Evolutionary conservation across 2,113 vertebrate genomes (phyloP).

Genomic region (Scartelaos histophorus): DNA sequence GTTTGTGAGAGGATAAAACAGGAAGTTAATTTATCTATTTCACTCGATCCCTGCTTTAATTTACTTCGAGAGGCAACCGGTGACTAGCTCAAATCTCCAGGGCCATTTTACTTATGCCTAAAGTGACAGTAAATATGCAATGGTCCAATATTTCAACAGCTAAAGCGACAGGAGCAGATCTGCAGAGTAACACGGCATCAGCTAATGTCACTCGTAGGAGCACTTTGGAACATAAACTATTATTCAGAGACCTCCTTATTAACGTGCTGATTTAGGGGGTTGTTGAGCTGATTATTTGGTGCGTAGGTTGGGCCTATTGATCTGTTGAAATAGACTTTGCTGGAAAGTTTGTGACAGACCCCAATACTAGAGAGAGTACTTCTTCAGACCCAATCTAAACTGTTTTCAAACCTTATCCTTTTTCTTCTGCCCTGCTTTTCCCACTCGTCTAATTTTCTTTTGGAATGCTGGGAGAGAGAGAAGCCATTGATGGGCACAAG

Average conservation of each 20-base stretch:
- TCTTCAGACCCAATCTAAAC: conserved; percentile 64
- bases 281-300: conserved; percentile 71
- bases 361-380: conserved; percentile 51
- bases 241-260: conserved; percentile 85
- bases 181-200: conserved; percentile 82
- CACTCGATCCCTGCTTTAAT: conserved; percentile 95
- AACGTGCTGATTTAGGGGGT: conserved; percentile 77
- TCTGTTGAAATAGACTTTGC: conserved; percentile 65
- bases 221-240: conserved; percentile 86
- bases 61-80: conserved; percentile 87
- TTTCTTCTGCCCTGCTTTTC: conserved; percentile 62
- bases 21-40: conserved; percentile 30
- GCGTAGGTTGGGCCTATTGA: conserved; percentile 71
- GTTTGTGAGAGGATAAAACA: background rate
- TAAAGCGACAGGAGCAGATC: conserved; percentile 88
- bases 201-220: conserved; percentile 84
- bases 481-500: conserved; percentile 71
- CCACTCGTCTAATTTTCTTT: conserved; percentile 76
- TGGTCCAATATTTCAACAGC: conserved; percentile 92
- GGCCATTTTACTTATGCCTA: conserved; percentile 91
- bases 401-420: conserved; percentile 54
- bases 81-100: conserved; percentile 88
- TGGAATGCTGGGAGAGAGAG: conserved; percentile 66
- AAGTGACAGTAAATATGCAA: conserved; percentile 93
- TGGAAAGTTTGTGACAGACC: conserved; percentile 65